phyloP scores from a whole-genome alignment of 2,113 vertebrate genomes.

The Cygnus atratus region DNA sequence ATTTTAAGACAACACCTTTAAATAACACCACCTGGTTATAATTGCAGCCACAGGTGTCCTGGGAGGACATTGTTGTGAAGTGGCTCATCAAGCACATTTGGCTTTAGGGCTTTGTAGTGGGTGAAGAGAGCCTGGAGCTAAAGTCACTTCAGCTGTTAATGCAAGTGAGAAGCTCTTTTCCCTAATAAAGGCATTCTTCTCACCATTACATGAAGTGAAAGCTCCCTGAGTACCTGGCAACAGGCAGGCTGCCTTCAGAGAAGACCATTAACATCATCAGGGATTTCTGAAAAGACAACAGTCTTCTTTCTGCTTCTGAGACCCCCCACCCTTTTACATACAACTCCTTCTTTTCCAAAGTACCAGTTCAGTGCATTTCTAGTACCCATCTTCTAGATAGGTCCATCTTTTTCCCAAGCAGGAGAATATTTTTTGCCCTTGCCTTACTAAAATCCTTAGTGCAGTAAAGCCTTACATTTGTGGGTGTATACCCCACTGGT shows the following conservation, averaged over 20 bases:
- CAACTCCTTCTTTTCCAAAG: neutral
- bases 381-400: neutral
- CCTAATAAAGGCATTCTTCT: neutral
- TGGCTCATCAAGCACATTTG: neutral
- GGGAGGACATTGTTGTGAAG: neutral
- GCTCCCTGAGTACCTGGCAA: neutral
- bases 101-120: neutral
- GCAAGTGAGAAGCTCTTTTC: conserved; percentile 6
- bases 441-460: neutral
- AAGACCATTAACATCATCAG: neutral
- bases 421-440: neutral
- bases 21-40: conserved; percentile 8
- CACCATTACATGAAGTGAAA: neutral
- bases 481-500: neutral
- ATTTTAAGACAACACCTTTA: neutral
- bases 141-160: conserved; percentile 2
- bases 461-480: neutral
- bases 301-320: neutral
- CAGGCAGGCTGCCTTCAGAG: accelerated
- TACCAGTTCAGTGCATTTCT: neutral
- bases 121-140: neutral
- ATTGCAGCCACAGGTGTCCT: conserved; percentile 1
- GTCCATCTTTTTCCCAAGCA: neutral
- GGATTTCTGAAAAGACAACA: neutral
- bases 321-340: neutral